phyloP scores from a whole-genome alignment of 2,797 vertebrate genomes.

The Squalus acanthias region DNA sequence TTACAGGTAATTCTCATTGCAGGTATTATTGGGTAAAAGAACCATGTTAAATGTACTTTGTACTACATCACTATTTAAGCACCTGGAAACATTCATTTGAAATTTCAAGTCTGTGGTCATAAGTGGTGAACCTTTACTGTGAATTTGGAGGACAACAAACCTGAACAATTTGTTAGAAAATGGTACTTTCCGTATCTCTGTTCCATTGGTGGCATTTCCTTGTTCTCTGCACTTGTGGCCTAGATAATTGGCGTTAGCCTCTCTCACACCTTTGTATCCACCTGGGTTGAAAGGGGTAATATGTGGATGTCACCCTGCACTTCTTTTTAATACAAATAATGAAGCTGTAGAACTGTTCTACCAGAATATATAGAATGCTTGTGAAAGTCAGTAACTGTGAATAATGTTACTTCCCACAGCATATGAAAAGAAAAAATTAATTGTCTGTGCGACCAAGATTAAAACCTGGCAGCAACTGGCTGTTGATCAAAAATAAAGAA shows the following conservation, averaged over 20 bases:
- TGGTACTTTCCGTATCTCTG: background rate
- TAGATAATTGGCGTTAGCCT: background rate
- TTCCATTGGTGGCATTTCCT: background rate
- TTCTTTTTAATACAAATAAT: constrained; percentile 28
- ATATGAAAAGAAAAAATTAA: background rate
- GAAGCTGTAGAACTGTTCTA: constrained; percentile 18
- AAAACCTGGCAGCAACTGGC: background rate
- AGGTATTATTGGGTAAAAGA: background rate
- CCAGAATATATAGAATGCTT: constrained; percentile 1
- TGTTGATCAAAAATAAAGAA: background rate
- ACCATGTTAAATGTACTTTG: background rate
- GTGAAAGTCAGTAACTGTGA: constrained; percentile 24
- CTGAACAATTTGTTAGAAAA: background rate
- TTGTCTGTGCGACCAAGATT: background rate
- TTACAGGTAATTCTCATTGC: too few relatives aligned
- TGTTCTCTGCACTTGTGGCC: background rate
- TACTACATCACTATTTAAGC: background rate
- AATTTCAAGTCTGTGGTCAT: background rate
- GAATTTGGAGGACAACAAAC: constrained; percentile 26
- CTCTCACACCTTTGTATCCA: constrained; percentile 12
- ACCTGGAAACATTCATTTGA: constrained; percentile 8
- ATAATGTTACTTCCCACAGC: background rate
- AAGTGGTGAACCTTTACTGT: constrained; percentile 22
- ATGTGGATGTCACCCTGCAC: constrained; percentile 25
- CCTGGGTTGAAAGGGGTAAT: background rate